Conservation (phyloP, 2,113 vertebrate species). For the cattle (Bos taurus) region DNA sequence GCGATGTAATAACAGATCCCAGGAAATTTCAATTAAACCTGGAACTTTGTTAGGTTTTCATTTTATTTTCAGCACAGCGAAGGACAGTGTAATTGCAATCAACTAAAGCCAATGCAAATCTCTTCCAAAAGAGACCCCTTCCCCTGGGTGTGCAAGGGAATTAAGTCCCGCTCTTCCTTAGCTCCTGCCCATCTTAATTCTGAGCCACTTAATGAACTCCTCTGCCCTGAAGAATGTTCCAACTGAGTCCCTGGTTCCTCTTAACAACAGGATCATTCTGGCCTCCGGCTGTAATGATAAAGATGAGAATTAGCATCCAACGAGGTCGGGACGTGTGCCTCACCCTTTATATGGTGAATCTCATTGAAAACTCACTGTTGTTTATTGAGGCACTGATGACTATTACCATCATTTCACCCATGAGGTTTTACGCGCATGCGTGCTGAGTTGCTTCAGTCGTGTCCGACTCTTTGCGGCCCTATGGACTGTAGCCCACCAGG, state of each 20-base stretch:
- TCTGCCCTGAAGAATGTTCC: conserved; percentile 47
- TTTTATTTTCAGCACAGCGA: conserved; percentile 73
- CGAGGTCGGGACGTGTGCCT: neutral
- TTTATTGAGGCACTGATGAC: neutral
- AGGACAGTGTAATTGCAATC: conserved; percentile 78
- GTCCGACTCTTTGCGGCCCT: neutral
- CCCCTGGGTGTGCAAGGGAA: conserved; percentile 61
- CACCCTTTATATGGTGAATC: neutral
- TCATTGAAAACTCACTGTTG: neutral
- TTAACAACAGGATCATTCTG: neutral
- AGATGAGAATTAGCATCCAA: neutral
- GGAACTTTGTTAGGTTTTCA: conserved; percentile 82
- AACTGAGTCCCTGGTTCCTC: neutral
- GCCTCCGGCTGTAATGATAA: neutral
- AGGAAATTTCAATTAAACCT: conserved; percentile 88
- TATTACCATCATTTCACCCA: neutral
- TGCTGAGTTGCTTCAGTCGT: neutral
- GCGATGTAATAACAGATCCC: conserved; percentile 85
- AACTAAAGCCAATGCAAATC: conserved; percentile 67
- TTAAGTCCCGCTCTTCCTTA: neutral
- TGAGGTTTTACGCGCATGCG: neutral
- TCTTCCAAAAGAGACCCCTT: conserved; percentile 63
- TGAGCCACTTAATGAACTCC: conserved; percentile 46
- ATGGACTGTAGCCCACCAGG: neutral
- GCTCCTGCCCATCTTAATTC: conserved; percentile 42